Evolutionary conservation across 2,797 vertebrate species (phyloP).

Genomic region (Malacoctenus gilli): DNA sequence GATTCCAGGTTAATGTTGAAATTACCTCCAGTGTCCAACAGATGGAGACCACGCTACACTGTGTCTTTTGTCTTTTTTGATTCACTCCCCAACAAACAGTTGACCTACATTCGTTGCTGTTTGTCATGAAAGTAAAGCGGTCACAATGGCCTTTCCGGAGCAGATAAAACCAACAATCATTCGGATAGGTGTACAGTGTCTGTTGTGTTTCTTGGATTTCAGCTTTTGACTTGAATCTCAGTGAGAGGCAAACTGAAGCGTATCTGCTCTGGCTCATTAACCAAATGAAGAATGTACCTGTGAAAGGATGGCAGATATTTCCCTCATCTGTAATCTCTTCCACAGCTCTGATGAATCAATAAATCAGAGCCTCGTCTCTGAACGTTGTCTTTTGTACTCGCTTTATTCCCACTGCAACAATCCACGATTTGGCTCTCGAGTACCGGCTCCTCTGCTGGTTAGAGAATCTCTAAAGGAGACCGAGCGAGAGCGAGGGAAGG

Average conservation of each 20-base stretch:
- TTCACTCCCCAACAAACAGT: neutral
- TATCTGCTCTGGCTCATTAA: neutral
- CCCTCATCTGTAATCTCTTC: conserved; percentile 29
- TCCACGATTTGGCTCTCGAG: conserved; percentile 13
- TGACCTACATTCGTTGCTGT: conserved; percentile 38
- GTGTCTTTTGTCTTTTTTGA: no score
- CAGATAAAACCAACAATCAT: neutral
- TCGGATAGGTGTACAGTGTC: no score
- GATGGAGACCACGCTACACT: conserved; percentile 55
- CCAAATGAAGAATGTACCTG: conserved; percentile 14
- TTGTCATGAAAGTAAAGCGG: neutral
- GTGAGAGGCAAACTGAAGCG: no score
- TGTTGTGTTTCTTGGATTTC: no score
- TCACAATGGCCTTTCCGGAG: neutral
- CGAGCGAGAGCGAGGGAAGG: neutral
- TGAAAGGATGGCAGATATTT: conserved; percentile 22
- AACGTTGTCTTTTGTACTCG: conserved; percentile 38
- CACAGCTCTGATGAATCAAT: conserved; percentile 43
- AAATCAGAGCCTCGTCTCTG: conserved; percentile 49
- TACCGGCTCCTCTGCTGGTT: conserved; percentile 11
- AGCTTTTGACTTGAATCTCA: no score
- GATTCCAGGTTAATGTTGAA: neutral
- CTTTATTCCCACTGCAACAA: conserved; percentile 38
- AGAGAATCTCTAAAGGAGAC: conserved; percentile 32
- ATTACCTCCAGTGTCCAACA: conserved; percentile 35